These are phyloP conservation scores for Heliconius ismenius DNA, from an alignment of 2,888 invertebrate genomes.

Conservation along the genomic window DNA sequence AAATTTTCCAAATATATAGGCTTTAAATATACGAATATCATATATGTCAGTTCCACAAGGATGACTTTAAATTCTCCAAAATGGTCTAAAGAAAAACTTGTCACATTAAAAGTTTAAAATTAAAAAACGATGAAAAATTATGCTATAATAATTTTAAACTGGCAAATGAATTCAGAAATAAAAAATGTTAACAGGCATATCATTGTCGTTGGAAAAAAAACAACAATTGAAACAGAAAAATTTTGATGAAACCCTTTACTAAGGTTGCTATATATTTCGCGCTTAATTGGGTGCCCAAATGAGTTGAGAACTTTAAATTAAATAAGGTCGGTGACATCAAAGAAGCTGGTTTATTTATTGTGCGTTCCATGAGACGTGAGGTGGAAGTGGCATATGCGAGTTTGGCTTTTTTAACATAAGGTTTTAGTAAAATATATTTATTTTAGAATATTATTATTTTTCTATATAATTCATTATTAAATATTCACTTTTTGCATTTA, in stretches of 20 bases:
- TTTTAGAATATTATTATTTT: neutral
- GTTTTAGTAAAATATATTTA: neutral
- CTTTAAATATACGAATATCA: neutral
- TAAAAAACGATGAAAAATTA: slow-evolving; percentile 37
- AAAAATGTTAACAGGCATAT: slow-evolving; percentile 59
- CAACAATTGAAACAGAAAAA: slow-evolving; percentile 67
- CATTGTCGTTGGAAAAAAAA: slow-evolving; percentile 57
- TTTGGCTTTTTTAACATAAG: neutral
- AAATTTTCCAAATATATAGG: neutral
- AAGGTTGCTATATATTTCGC: slow-evolving; percentile 70
- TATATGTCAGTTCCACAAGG: neutral
- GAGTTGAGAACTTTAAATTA: slow-evolving; percentile 69
- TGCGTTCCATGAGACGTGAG: neutral
- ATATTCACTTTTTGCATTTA: neutral
- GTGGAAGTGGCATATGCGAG: slow-evolving; percentile 5
- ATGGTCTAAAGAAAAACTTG: neutral
- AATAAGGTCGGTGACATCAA: slow-evolving; percentile 71
- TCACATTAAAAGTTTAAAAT: slow-evolving; percentile 2
- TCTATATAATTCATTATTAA: neutral
- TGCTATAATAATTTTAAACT: slow-evolving; percentile 42
- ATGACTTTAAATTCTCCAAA: neutral
- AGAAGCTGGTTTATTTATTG: slow-evolving; percentile 66
- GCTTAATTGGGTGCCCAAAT: slow-evolving; percentile 75
- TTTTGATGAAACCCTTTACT: slow-evolving; percentile 69
- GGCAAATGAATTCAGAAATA: slow-evolving; percentile 36